Evolutionary conservation across 2,113 vertebrate genomes (phyloP).

Genomic region (Megaceryle maxima): DNA sequence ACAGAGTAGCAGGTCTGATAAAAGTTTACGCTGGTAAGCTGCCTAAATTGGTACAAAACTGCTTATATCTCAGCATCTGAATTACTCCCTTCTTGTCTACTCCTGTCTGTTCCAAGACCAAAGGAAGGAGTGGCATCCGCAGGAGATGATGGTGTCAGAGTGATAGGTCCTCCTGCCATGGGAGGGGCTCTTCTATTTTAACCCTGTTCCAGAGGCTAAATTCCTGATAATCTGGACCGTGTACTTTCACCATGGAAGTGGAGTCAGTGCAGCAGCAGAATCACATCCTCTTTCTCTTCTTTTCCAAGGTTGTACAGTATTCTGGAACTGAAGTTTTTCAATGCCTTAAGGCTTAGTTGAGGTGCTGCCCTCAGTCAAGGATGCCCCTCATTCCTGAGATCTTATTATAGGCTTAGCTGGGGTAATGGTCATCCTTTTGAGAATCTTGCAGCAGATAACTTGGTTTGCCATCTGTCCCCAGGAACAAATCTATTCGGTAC

Average conservation of each 20-base stretch:
- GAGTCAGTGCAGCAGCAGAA: neutral
- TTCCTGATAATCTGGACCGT: neutral
- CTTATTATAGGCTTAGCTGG: constrained; percentile 33
- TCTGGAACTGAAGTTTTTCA: neutral
- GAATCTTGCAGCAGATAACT: neutral
- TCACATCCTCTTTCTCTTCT: neutral
- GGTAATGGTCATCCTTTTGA: neutral
- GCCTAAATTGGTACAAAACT: neutral
- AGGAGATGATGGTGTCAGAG: neutral
- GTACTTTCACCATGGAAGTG: neutral
- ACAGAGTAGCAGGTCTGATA: neutral
- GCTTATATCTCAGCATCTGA: neutral
- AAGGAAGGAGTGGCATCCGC: neutral
- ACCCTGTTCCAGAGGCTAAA: neutral
- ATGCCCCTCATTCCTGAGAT: neutral
- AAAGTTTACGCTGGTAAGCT: neutral
- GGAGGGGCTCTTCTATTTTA: neutral
- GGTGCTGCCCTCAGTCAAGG: neutral
- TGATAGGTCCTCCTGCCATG: neutral
- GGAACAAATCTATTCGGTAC: neutral
- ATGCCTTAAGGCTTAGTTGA: neutral
- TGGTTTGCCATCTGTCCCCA: constrained; percentile 37
- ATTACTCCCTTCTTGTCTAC: neutral
- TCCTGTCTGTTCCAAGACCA: neutral
- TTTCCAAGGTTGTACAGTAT: neutral